Percentiles rank a stretch among this genome's conserved stretches.
Evolutionary conservation across 1,140 invertebrate species (phyloP).

Genomic region (Orius insidiosus): DNA sequence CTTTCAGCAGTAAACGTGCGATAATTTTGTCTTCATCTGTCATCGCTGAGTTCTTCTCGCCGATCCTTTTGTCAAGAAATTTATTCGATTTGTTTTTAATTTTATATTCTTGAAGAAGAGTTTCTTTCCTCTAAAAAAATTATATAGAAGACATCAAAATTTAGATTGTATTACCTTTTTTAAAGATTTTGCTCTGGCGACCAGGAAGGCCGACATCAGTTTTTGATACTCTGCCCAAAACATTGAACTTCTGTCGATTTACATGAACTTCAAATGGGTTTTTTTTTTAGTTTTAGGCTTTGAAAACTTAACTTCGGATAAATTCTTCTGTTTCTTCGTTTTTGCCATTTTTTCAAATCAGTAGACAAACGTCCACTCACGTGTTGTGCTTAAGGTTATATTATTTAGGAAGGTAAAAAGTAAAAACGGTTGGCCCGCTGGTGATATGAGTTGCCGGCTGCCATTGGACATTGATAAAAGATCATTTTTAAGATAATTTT

Average conservation of each 20-base stretch:
- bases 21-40: constrained; percentile 66
- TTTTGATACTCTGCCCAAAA: constrained; percentile 64
- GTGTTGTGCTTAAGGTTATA: too few relatives aligned
- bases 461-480: too few relatives aligned
- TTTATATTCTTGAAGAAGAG: constrained; percentile 73
- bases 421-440: too few relatives aligned
- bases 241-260: constrained; percentile 70
- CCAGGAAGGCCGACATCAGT: constrained; percentile 70
- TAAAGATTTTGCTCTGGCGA: constrained; percentile 64
- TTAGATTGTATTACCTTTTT: constrained; percentile 47
- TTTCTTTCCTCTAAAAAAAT: constrained; percentile 47
- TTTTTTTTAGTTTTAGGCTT: constrained; percentile 18
- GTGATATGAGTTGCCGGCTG: too few relatives aligned
- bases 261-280: constrained; percentile 84
- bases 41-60: constrained; percentile 53
- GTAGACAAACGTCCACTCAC: too few relatives aligned
- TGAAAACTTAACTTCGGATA: constrained; percentile 5
- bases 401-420: too few relatives aligned
- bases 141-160: neutral
- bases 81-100: constrained; percentile 65
- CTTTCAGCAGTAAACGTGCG: constrained; percentile 62
- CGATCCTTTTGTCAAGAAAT: constrained; percentile 73
- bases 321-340: constrained; percentile 14
- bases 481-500: too few relatives aligned
- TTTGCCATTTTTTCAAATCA: constrained; percentile 12